Evolutionary conservation across 1,140 invertebrate species (phyloP).

Genomic region (Drosophila ohnishii): DNA sequence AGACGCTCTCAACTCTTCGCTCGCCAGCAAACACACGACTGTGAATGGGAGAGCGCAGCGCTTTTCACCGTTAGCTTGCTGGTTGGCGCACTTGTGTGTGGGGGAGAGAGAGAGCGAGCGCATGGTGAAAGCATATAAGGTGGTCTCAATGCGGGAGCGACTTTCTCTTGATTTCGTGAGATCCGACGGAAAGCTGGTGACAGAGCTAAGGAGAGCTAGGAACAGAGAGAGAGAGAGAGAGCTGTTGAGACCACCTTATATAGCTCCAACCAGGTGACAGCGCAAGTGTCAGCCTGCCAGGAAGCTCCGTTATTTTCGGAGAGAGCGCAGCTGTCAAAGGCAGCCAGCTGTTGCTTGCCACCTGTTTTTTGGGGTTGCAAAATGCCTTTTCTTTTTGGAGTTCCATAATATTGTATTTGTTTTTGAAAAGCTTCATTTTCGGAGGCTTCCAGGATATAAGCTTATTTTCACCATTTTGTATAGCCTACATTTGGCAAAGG

Average conservation of each 20-base stretch:
- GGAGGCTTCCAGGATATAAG: neutral
- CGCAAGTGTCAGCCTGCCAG: constrained; percentile 3
- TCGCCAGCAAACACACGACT: constrained; percentile 53
- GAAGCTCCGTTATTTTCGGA: neutral
- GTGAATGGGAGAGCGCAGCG: constrained; percentile 23
- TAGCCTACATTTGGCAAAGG: neutral
- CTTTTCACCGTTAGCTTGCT: constrained; percentile 27
- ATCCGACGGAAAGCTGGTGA: too few relatives aligned
- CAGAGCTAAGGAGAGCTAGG: neutral
- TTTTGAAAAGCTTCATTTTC: neutral
- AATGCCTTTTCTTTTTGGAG: neutral
- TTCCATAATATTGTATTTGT: neutral
- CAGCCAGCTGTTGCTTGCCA: constrained; percentile 43
- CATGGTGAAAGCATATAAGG: constrained; percentile 5
- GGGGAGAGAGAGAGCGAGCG: neutral
- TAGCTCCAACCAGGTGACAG: neutral
- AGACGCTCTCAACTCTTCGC: constrained; percentile 33
- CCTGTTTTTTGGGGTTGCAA: constrained; percentile 39
- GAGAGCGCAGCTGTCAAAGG: constrained; percentile 34
- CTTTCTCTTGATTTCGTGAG: neutral
- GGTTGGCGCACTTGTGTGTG: neutral
- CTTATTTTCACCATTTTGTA: neutral
- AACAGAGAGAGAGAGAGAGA: neutral
- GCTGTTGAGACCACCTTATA: neutral
- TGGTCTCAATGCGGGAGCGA: neutral